These are phyloP conservation scores for Drosophila setosimentum DNA, from an alignment of 2,888 invertebrate genomes.

Conservation along the genomic window DNA sequence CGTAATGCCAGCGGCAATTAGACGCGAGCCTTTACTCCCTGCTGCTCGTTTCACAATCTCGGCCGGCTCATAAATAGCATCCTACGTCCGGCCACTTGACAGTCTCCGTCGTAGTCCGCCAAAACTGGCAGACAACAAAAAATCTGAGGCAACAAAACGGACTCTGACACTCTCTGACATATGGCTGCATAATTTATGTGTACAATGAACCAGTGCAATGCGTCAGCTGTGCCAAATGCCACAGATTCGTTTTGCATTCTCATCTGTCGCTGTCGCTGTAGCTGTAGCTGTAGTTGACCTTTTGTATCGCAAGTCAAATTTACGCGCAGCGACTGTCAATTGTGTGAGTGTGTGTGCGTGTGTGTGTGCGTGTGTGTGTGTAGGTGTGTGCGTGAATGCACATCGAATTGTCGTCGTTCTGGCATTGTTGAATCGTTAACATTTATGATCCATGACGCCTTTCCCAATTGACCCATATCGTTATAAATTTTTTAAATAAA, in stretches of 20 bases:
- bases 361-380: conserved; percentile 1
- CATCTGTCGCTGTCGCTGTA: conserved; percentile 39
- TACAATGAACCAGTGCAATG: conserved; percentile 70
- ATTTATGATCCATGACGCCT: conserved; percentile 24
- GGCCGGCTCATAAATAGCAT: conserved; percentile 56
- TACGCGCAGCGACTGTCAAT: conserved; percentile 35
- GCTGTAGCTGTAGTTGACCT: conserved; percentile 32
- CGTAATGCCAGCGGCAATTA: conserved; percentile 72
- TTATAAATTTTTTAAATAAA: conserved; percentile 61
- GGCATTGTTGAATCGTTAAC: conserved; percentile 48
- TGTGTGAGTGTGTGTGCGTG: background rate
- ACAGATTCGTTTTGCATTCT: conserved; percentile 60
- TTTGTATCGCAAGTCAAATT: conserved; percentile 44
- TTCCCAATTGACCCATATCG: conserved; percentile 70
- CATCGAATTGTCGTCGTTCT: conserved; percentile 29
- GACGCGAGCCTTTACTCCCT: conserved; percentile 45
- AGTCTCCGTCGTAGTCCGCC: conserved; percentile 31
- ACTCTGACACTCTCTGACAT: conserved; percentile 57
- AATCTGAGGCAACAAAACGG: conserved; percentile 19
- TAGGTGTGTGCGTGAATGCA: conserved; percentile 7
- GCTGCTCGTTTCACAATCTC: conserved; percentile 20
- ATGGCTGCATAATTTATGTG: conserved; percentile 79
- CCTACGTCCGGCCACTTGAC: conserved; percentile 58
- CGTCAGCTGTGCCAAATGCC: conserved; percentile 30
- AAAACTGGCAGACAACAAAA: conserved; percentile 18